These are phyloP conservation scores for Abramis brama DNA, from an alignment of 2,113 vertebrate genomes.

Conservation along the genomic window DNA sequence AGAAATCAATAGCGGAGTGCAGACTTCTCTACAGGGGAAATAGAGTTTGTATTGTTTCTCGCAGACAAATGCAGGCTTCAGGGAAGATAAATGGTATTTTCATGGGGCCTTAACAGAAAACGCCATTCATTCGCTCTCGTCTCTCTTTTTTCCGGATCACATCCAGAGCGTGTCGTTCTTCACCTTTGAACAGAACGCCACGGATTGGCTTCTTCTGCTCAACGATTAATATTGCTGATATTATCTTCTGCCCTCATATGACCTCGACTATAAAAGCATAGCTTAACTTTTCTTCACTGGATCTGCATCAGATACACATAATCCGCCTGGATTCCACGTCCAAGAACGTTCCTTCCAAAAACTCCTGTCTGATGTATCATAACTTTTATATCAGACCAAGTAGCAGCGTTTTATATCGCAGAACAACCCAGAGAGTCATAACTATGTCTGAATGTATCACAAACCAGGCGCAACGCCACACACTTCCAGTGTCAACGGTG, in stretches of 20 bases:
- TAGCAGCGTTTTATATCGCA: not conserved
- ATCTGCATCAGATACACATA: constrained; percentile 9
- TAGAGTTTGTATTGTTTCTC: constrained; percentile 77
- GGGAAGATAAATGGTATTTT: constrained; percentile 71
- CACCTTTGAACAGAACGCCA: not conserved
- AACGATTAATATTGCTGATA: not conserved
- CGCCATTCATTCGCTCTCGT: constrained; percentile 50
- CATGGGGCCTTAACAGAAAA: constrained; percentile 56
- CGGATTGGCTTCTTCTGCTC: not conserved
- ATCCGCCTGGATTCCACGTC: constrained; percentile 9
- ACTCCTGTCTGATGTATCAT: constrained; percentile 3
- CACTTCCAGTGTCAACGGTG: not conserved
- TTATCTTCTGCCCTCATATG: not conserved
- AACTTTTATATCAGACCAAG: not conserved
- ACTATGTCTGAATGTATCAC: not conserved
- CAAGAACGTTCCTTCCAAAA: not conserved
- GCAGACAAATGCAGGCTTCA: constrained; percentile 72
- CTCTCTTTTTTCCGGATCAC: not conserved
- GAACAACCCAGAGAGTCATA: not conserved
- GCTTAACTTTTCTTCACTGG: not conserved
- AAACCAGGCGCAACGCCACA: not conserved
- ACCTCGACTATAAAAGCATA: not conserved
- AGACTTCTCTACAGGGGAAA: constrained; percentile 75
- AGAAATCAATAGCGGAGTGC: constrained; percentile 73
- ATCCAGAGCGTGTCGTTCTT: not conserved